Evolutionary conservation across 2,113 vertebrate species (phyloP).

Genomic region (Fukomys damarensis): DNA sequence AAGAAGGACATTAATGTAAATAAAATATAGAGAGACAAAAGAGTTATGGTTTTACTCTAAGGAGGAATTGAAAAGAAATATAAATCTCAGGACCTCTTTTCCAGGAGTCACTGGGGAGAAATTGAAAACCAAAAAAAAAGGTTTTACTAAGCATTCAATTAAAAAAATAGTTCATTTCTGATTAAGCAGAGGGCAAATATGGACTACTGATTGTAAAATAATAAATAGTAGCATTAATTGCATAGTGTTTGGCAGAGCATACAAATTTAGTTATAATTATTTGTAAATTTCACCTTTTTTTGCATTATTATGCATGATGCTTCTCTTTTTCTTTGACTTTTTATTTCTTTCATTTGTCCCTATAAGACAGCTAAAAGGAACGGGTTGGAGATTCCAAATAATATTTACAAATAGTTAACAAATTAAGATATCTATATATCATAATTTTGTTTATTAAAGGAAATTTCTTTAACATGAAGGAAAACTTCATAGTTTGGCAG

Average conservation of each 20-base stretch:
- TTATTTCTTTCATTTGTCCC: conserved; percentile 25
- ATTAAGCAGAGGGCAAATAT: too few species aligned
- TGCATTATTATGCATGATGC: too few species aligned
- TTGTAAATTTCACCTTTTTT: too few species aligned
- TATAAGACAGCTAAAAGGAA: conserved; percentile 22
- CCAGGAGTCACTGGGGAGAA: conserved; percentile 35
- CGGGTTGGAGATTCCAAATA: background rate
- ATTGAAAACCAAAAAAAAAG: conserved; percentile 14
- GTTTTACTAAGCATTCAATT: background rate
- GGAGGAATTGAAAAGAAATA: conserved; percentile 18
- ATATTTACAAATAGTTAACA: conserved; percentile 16
- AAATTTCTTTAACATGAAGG: background rate
- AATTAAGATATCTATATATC: background rate
- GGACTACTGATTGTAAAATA: too few species aligned
- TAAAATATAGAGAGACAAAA: background rate
- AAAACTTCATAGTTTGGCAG: background rate
- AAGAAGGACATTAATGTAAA: conserved; percentile 19
- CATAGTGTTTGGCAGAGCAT: too few species aligned
- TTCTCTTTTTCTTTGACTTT: background rate
- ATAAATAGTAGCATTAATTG: too few species aligned
- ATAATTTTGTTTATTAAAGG: conserved; percentile 14
- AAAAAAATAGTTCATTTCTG: too few species aligned
- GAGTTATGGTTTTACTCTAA: conserved; percentile 8
- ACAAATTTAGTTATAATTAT: too few species aligned
- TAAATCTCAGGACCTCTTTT: conserved; percentile 1